Base-by-base conservation (phyloP, 2,888 invertebrate species). In the Epirrita christyi region DNA sequence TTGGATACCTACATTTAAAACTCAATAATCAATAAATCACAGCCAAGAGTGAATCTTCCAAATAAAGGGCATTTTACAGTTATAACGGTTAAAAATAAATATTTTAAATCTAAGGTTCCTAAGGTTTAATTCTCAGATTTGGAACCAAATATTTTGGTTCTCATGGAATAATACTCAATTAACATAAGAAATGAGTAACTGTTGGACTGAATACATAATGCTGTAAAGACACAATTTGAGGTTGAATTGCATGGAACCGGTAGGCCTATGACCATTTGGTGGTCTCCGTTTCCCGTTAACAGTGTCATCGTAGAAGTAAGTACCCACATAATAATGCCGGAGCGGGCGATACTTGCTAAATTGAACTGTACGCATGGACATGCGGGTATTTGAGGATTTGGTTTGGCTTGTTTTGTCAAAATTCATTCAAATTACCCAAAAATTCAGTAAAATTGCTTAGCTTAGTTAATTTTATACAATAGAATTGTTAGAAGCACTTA, bases 151-250 rank as follows among this genome's bases (percentile, higher is more conserved):
- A 73, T 76, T 67, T 71, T 58, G 63, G 64, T 71, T 71, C 60
- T 61, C 50, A 64, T 59, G 68, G 63, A 52, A 45, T 44, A 42
- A 65, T 64, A 59, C 51, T 62, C 65, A 75, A 81, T 85, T 81
- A 81, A 70, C 84, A 84, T 84, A 71, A 76, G 72, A 80, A 73
- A 70, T 72, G 71, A 76, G 69, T 80, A 82, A 78, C 80, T 78
- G 83, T 80, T 72, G 78, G 61, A 68, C 80, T 66, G 59, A 75
- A 83, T 85, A 78, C 84, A 85, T 83, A 73, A 83, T 9, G 21
- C 21, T 21, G 80, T 55, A 40, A 9, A 36, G 8, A 43, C 21
- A 41, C 9, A 34, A n/a, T 29, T 46, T 36, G 11, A 41, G 28
- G 44, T 55, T 49, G 46, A 29, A 57, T 47, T 45, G 47, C 51